A percentile compares a stretch with the other conserved stretches of the same genome.
These are phyloP conservation scores for Dromiciops gliroides DNA, from an alignment of 2,113 vertebrate species.

Conservation along the genomic window DNA sequence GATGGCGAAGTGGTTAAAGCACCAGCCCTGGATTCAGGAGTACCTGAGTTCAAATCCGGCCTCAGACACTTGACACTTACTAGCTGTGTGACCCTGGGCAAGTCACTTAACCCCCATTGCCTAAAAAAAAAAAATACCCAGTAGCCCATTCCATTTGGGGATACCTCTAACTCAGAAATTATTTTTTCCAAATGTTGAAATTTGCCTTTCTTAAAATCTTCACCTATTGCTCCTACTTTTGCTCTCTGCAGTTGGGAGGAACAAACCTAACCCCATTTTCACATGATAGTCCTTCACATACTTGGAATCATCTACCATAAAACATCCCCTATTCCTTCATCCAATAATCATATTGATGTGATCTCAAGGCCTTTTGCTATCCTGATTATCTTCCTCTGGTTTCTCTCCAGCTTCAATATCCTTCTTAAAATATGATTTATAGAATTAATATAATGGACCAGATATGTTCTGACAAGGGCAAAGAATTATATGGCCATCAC, in stretches of 20 bases:
- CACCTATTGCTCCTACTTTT: background rate
- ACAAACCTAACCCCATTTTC: background rate
- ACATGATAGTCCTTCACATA: background rate
- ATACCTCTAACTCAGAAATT: too few species aligned
- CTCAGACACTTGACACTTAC: too few species aligned
- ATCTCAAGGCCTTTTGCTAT: background rate
- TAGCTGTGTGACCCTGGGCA: too few species aligned
- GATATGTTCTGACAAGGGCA: too few species aligned
- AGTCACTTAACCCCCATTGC: too few species aligned
- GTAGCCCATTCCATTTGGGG: background rate
- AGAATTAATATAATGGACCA: background rate
- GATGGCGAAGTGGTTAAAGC: too few species aligned
- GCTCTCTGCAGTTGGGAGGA: background rate
- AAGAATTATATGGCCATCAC: background rate
- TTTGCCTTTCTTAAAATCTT: background rate
- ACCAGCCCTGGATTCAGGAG: too few species aligned
- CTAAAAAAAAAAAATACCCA: too few species aligned
- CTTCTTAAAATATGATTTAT: background rate
- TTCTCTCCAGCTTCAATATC: background rate
- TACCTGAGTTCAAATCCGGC: too few species aligned
- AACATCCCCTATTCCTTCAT: background rate
- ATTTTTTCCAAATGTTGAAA: background rate
- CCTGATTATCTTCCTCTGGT: background rate
- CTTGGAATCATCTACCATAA: background rate
- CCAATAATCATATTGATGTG: background rate